Evolutionary conservation across 2,113 vertebrate genomes (phyloP), one percentile per base, ranked within the genome.

Genomic region (Oxyura jamaicensis): DNA sequence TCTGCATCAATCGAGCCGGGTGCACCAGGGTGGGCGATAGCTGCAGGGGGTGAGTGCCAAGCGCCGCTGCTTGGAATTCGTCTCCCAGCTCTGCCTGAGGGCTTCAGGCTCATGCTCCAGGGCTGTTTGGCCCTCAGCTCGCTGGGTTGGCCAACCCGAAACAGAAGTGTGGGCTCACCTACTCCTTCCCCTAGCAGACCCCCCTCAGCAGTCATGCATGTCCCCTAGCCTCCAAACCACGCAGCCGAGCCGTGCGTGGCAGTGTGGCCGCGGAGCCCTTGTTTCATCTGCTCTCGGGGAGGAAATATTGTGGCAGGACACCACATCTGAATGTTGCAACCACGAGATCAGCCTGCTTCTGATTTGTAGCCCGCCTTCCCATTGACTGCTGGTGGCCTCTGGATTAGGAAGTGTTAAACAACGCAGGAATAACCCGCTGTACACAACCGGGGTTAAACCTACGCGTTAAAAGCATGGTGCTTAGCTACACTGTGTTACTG

Each of bases 181-280:
- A 7, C 25, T 78, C 6, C 2, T 63, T 59, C 66, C 13, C 8
- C 10, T 28, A n/a, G 42, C 10, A 82, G 16, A 39, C 29, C 58
- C 19, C 21, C 18, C 26, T 39, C 71, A 48, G 25, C 9, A 50
- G 15, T 36, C 62, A 42, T 4, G 1, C 8, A 1, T 0, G 3
- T 15, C 35, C 48, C 33, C 29, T 10, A 69, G 39, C 12, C 25
- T 84, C 60, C 13, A 19, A 25, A 22, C 21, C 48, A 67, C 1
- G 0, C 58, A 76, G 33, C 35, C 42, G 13, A 11, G 33, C 17
- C 19, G 2, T 0, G 13, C 3, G 11, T 8, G 20, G 28, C 44
- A 35, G 26, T 6, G 13, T 2, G 1, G 18, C 52, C 46, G 16
- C 10, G 23, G 28, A 88, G 19, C 19, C 17, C 41, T 74, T 12